These are phyloP conservation scores for Pseudochromis fuscus DNA, from an alignment of 2,797 vertebrate species.

Conservation along the genomic window DNA sequence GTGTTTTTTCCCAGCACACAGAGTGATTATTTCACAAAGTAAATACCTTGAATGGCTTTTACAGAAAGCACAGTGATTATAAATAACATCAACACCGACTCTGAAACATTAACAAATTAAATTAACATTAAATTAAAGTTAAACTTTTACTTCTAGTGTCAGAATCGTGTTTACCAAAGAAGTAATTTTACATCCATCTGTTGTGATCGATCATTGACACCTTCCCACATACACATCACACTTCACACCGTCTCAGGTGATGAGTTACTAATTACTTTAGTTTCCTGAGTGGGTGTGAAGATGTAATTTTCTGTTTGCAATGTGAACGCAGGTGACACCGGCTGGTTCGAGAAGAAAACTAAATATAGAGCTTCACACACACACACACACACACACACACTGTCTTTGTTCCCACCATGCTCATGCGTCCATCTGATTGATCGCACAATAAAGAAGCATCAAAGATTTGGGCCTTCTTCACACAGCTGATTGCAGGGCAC, in stretches of 20 bases:
- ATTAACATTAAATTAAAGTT: not conserved
- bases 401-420: constrained; percentile 38
- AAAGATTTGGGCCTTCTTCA: constrained; percentile 56
- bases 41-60: not conserved
- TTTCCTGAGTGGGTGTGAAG: constrained; percentile 48
- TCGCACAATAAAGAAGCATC: constrained; percentile 51
- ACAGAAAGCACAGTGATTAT: not conserved
- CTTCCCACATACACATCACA: constrained; percentile 26
- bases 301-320: constrained; percentile 33
- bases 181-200: constrained; percentile 16
- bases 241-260: constrained; percentile 37
- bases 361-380: constrained; percentile 26
- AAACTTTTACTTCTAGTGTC: constrained; percentile 9
- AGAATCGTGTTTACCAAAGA: constrained; percentile 13
- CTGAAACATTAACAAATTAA: not conserved
- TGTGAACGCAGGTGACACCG: constrained; percentile 31
- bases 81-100: not conserved
- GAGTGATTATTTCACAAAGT: too few relatives aligned
- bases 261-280: constrained; percentile 58
- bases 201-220: constrained; percentile 24
- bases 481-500: constrained; percentile 30
- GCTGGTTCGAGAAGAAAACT: constrained; percentile 9
- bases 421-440: constrained; percentile 36
- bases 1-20: too few relatives aligned
- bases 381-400: constrained; percentile 6